Evolutionary conservation across 2,797 vertebrate genomes (phyloP).

Genomic region (Decapterus maruadsi): DNA sequence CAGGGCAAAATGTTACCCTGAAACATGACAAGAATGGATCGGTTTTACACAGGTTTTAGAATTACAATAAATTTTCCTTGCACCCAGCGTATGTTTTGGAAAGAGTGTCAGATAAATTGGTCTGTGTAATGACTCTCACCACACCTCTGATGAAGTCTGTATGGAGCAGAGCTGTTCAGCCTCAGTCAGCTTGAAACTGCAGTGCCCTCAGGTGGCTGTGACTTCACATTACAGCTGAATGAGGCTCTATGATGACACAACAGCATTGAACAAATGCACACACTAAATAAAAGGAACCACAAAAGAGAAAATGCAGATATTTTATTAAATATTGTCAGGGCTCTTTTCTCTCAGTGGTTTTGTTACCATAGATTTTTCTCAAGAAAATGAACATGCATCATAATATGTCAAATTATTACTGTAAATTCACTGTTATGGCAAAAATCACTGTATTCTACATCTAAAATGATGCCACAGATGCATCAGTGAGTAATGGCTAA

Average conservation of each 20-base stretch:
- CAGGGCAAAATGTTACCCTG: not conserved
- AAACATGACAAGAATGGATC: not conserved
- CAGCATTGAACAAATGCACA: not conserved
- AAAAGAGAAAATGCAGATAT: not conserved
- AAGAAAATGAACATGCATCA: too few relatives aligned
- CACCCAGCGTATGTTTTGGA: not conserved
- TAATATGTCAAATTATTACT: too few relatives aligned
- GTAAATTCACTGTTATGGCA: too few relatives aligned
- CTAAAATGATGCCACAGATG: too few relatives aligned
- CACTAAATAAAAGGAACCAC: not conserved
- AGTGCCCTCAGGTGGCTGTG: slow-evolving; percentile 42
- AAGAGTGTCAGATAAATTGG: not conserved
- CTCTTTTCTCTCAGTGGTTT: too few relatives aligned
- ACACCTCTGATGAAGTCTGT: too few relatives aligned
- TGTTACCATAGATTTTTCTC: too few relatives aligned
- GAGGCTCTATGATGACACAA: rapidly evolving
- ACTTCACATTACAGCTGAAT: slow-evolving; percentile 38
- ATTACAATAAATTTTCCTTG: not conserved
- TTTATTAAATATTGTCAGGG: not conserved
- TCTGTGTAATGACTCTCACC: not conserved
- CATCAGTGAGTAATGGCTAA: too few relatives aligned
- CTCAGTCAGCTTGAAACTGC: slow-evolving; percentile 6
- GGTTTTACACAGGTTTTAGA: not conserved
- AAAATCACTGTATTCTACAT: too few relatives aligned
- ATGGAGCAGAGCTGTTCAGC: not conserved